phyloP scores from a whole-genome alignment of 2,888 invertebrate genomes.

The Cinara cedri region DNA sequence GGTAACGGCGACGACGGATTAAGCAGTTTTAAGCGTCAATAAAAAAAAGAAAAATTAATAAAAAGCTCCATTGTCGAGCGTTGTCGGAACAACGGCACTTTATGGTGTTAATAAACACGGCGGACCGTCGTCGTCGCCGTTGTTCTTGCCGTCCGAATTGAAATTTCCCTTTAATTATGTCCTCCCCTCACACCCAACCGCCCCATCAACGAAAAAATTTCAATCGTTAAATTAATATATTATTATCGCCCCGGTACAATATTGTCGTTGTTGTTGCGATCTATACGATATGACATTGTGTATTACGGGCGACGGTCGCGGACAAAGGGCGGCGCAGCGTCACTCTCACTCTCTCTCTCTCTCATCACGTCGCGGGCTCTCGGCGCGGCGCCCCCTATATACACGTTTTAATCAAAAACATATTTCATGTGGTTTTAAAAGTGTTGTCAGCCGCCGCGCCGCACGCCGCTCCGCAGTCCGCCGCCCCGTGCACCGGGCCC shows the following conservation, averaged over 20 bases:
- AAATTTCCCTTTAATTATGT: constrained; percentile 26
- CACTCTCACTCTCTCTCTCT: not conserved
- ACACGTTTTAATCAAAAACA: constrained; percentile 56
- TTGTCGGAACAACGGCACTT: constrained; percentile 23
- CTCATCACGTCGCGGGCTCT: not conserved
- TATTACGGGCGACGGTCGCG: not conserved
- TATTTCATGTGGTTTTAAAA: constrained; percentile 57
- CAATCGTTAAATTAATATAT: not conserved
- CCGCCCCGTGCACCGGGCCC: not conserved
- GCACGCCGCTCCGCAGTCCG: not conserved
- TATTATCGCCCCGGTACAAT: not conserved
- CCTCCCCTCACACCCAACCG: too few species aligned
- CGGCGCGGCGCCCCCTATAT: not conserved
- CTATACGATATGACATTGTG: not conserved
- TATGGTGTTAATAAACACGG: constrained; percentile 33
- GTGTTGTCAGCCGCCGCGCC: constrained; percentile 43
- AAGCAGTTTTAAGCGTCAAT: too few species aligned
- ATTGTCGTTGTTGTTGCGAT: too few species aligned
- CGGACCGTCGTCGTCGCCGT: not conserved
- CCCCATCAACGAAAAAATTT: too few species aligned
- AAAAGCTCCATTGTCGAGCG: constrained; percentile 15
- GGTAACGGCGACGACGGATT: too few species aligned
- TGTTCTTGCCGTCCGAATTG: constrained; percentile 1
- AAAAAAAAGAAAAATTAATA: not conserved
- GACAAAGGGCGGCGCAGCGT: not conserved